Percentiles rank a stretch among this genome's conserved stretches.
Evolutionary conservation across 2,888 invertebrate genomes (phyloP).

Genomic region (Pterobdella sp.): DNA sequence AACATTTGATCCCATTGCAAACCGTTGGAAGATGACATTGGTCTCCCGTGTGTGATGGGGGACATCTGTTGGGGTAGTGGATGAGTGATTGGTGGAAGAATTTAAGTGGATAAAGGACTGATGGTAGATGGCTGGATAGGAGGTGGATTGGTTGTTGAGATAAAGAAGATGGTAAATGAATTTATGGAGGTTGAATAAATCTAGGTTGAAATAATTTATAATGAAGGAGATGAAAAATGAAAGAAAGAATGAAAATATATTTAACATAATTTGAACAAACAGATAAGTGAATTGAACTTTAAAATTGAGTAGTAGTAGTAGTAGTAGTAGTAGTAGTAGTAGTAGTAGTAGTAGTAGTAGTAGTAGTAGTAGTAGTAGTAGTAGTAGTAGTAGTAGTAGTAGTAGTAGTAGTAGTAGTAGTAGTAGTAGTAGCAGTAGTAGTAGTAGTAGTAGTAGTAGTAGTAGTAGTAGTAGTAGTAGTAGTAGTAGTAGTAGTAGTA

Average conservation of each 20-base stretch:
- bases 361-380: constrained; percentile 28
- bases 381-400: constrained; percentile 27
- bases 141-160: neutral
- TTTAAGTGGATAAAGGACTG: neutral
- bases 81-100: neutral
- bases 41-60: neutral
- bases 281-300: neutral
- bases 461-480: constrained; percentile 17
- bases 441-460: constrained; percentile 12
- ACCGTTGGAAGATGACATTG: neutral
- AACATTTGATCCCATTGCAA: neutral
- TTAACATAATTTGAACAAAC: neutral
- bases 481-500: constrained; percentile 14
- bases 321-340: constrained; percentile 26
- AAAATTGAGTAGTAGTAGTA: constrained; percentile 21
- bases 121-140: too few species aligned
- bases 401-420: constrained; percentile 5
- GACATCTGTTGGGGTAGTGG: neutral
- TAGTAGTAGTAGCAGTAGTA: constrained; percentile 1
- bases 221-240: neutral
- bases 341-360: constrained; percentile 28
- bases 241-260: neutral
- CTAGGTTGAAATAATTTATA: too few species aligned
- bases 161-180: neutral
- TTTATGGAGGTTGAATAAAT: too few species aligned